phyloP scores from a whole-genome alignment of 1,140 invertebrate species.

The Lasaia peninsularis region DNA sequence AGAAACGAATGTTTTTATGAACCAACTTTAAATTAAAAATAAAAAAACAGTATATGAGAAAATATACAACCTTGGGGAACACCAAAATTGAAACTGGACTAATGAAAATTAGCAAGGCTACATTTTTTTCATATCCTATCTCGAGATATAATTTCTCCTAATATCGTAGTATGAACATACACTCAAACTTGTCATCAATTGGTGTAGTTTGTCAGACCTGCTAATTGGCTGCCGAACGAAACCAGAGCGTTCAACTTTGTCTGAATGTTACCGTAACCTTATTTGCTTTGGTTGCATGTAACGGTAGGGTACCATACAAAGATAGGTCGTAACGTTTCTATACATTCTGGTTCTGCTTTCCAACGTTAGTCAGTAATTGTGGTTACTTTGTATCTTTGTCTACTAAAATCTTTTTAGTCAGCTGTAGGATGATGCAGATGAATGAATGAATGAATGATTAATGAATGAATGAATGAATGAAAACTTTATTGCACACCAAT shows the following conservation, averaged over 20 bases:
- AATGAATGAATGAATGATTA: no score
- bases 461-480: no score
- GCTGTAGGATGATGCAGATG: no score
- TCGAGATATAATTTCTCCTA: background rate
- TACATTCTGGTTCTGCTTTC: background rate
- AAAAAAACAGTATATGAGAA: no score
- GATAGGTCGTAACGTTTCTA: background rate
- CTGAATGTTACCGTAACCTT: slow-evolving; percentile 1
- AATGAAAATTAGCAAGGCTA: background rate
- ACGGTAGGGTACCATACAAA: background rate
- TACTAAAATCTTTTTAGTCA: no score
- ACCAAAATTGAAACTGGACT: no score
- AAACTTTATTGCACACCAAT: no score
- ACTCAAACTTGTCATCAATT: slow-evolving; percentile 6
- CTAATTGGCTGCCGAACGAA: slow-evolving; percentile 11
- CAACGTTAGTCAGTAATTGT: background rate
- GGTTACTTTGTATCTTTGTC: background rate
- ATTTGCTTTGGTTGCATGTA: slow-evolving; percentile 2
- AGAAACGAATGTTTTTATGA: no score
- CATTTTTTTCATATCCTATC: no score
- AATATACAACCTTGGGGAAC: no score
- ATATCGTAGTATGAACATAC: background rate
- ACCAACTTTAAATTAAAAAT: no score
- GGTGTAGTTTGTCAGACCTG: slow-evolving; percentile 11
- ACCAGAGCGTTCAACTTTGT: slow-evolving; percentile 4